Percentiles rank a stretch among this genome's conserved stretches.
phyloP scores from a whole-genome alignment of 2,888 invertebrate genomes.

The Luffia ferchaultella region DNA sequence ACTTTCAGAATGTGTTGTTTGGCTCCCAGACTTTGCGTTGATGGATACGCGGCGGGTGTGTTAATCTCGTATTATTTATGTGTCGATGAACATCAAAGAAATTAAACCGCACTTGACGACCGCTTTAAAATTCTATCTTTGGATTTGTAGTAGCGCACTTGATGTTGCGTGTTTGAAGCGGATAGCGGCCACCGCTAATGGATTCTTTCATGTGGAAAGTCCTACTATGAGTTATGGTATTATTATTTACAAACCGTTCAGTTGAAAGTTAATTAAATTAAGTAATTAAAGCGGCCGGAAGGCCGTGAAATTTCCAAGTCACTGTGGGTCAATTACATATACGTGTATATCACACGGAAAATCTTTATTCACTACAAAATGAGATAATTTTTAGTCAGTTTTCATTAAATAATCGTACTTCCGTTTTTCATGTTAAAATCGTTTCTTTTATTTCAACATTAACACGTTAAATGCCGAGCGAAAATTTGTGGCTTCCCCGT shows the following conservation, averaged over 20 bases:
- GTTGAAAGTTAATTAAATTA: not conserved
- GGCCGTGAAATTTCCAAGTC: not conserved
- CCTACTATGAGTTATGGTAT: too few relatives aligned
- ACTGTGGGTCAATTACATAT: not conserved
- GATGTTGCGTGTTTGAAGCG: not conserved
- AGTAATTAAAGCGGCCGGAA: not conserved
- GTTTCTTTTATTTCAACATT: too few relatives aligned
- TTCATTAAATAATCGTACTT: too few relatives aligned
- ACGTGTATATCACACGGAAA: not conserved
- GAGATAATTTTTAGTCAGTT: not conserved
- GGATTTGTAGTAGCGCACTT: not conserved
- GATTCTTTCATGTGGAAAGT: not conserved
- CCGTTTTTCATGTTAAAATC: too few relatives aligned
- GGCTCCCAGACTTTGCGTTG: not conserved
- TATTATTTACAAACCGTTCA: too few relatives aligned
- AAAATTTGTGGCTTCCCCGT: too few relatives aligned
- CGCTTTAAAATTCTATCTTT: not conserved
- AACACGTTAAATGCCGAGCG: too few relatives aligned
- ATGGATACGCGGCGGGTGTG: not conserved
- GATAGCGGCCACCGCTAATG: not conserved
- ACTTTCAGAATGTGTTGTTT: not conserved
- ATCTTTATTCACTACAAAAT: not conserved
- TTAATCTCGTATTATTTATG: not conserved
- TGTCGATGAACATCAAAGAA: not conserved
- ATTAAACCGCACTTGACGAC: not conserved